A percentile compares a stretch with the other conserved stretches of the same genome.
Evolutionary conservation across 1,140 invertebrate genomes (phyloP).

Genomic region (Drosophila pseudoananassae): DNA sequence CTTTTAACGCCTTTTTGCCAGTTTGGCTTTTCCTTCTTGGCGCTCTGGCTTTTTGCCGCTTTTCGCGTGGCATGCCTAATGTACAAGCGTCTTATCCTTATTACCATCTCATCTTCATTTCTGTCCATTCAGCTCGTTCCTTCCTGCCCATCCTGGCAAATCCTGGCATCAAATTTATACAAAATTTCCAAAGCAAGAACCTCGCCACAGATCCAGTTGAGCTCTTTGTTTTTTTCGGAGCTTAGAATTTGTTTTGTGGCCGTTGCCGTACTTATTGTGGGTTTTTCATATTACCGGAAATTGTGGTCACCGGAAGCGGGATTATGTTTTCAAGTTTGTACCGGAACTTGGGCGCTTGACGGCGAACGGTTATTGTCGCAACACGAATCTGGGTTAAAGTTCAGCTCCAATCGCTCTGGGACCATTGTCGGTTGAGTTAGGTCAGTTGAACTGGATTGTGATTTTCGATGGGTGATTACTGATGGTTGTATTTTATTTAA

Average conservation of each 20-base stretch:
- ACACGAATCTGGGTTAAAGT: conserved; percentile 43
- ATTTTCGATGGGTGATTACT: conserved; percentile 29
- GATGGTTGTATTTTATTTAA: neutral
- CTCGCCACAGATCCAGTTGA: conserved; percentile 47
- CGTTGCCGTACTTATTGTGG: conserved; percentile 58
- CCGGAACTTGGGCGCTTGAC: conserved; percentile 63
- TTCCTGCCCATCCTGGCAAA: conserved; percentile 49
- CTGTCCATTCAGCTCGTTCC: conserved; percentile 61
- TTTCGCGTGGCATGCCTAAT: conserved; percentile 54
- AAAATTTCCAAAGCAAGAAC: conserved; percentile 62
- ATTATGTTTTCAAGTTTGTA: conserved; percentile 80
- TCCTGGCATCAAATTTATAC: conserved; percentile 78
- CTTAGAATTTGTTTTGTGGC: conserved; percentile 43
- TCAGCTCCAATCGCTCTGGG: conserved; percentile 14
- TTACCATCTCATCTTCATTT: conserved; percentile 78
- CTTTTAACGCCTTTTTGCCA: conserved; percentile 67
- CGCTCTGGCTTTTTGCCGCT: conserved; percentile 25
- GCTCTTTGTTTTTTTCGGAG: conserved; percentile 58
- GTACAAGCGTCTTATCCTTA: conserved; percentile 74
- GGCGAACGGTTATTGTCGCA: conserved; percentile 34
- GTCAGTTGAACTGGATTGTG: conserved; percentile 25
- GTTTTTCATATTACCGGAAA: conserved; percentile 80
- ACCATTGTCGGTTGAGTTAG: conserved; percentile 41
- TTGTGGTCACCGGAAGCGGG: conserved; percentile 75
- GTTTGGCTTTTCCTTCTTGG: conserved; percentile 45